Conservation (phyloP, 2,797 vertebrate species). For the Acipenser oxyrinchus region DNA sequence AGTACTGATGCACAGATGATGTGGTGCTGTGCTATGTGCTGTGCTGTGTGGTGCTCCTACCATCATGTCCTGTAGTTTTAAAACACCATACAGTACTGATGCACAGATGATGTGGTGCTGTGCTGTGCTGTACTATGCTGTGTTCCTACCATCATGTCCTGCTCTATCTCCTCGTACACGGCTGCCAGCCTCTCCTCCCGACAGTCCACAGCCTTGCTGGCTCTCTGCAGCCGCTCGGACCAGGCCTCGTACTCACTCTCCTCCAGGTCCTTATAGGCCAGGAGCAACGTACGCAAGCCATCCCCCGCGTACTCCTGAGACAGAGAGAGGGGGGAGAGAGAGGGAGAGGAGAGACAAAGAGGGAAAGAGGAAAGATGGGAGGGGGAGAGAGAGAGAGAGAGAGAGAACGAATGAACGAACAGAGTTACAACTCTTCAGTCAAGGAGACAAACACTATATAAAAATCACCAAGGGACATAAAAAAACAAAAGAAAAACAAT, state of each 20-base stretch:
- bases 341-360: background rate
- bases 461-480: too few species aligned
- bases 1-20: too few species aligned
- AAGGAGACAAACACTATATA: too few species aligned
- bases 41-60: too few species aligned
- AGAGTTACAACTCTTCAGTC: background rate
- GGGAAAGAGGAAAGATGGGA: background rate
- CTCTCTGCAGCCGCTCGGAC: constrained; percentile 60
- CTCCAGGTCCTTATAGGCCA: constrained; percentile 81
- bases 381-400: background rate
- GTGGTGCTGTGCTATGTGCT: too few species aligned
- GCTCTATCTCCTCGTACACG: constrained; percentile 80
- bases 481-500: too few species aligned
- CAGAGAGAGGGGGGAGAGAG: constrained; percentile 4
- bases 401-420: background rate
- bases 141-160: constrained; percentile 73
- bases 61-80: too few species aligned
- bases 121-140: too few species aligned
- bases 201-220: constrained; percentile 56
- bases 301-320: constrained; percentile 77
- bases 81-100: too few species aligned
- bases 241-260: constrained; percentile 75
- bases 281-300: constrained; percentile 75
- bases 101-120: too few species aligned
- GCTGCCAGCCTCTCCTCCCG: constrained; percentile 75